Evolutionary conservation across 2,797 vertebrate species (phyloP), one percentile per base, ranked within the genome.

Genomic region (Hoplostethus mediterraneus): DNA sequence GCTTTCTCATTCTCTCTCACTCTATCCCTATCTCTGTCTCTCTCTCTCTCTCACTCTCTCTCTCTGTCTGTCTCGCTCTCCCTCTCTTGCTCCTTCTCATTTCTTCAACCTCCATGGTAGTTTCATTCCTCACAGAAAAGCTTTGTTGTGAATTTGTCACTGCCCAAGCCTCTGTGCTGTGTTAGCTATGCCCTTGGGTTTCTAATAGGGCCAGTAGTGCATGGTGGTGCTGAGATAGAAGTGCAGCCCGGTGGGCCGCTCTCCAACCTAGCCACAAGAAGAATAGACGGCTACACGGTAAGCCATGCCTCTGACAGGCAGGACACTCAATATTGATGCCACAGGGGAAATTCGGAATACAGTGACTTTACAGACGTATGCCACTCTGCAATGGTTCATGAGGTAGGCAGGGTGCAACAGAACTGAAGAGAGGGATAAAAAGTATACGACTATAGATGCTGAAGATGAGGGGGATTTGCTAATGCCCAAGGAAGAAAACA

Each of bases 141-240:
- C 80, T 87, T 87, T 87, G 87, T 88, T 87, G 88, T 87, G 85
- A 87, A 88, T 89, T 80, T 84, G 82, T 90, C 85, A 86, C 77
- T 44, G 82, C 71, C 30, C 1, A 14, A 56, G 66, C 67, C 63
- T 55, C 70, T 16, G 52, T 51, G 77, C 80, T 36, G 79, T 13
- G 81, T 68, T 80, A 78, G 81, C 83, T 59, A 12, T 80, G 82
- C 84, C 90, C 85, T 86, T 82, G 84, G 87, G 75, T 78, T 83
- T 62, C 68, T 61, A 82, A 89, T 69, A 72, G 73, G 80, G 77
- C 74, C 66, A 21, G 60, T 36, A 2, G 86, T 53, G 80, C 73
- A 57, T 4, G 63, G 67, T 56, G 73, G 58, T 6, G 6, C 65
- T 0, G 42, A 71, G 65, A 79, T 51, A 84, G 67, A 70, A 42